Base-by-base conservation (phyloP, 2,888 invertebrate species). In the Drosophila neonasuta region DNA sequence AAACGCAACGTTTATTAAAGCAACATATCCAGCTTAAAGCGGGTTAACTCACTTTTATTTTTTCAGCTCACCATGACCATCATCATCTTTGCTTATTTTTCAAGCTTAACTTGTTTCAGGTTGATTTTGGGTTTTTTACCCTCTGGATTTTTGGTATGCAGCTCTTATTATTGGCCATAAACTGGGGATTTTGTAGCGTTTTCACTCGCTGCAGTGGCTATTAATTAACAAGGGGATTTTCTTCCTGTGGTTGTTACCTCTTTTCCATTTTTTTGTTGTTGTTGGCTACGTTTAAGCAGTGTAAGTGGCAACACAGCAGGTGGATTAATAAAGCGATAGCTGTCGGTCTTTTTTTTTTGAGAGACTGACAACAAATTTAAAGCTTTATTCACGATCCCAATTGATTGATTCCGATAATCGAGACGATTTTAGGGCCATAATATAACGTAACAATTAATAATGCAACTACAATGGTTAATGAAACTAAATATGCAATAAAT, bases 161-260 rank as follows among this genome's bases (percentile, higher is more conserved):
- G 15, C 60, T 59, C 70, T 73, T 76, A 76, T 81, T 79, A 79
- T 71, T 61, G 71, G 44, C 50, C 46, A 75, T 75, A 72, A 72
- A 60, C 52, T 58, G 59, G 2, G 75, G 60, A 65, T 75, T 70
- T 65, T 56, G 24, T 48, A 42, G 55, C 48, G 9, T 49, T 67
- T 71, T 55, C 42, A 52, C 65, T 55, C 62, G 56, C 65, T 68
- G 79, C 76, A 69, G 73, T 63, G 70, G 62, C 77, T 70, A 81
- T 80, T 79, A 79, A 85, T 80, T 81, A 79, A 85, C 68, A 70
- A 29, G 66, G 48, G 63, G 49, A 63, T 55, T 66, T 61, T 63
- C 67, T 66, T 72, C 62, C 67, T 67, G 72, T 39, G 51, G 54
- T 73, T 68, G 64, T 61, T 68, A 52, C 60, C 20, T 34, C 39